A percentile compares a stretch with the other conserved stretches of the same genome.
Conservation (phyloP, 2,113 vertebrate genomes). For the Raja brachyura region DNA sequence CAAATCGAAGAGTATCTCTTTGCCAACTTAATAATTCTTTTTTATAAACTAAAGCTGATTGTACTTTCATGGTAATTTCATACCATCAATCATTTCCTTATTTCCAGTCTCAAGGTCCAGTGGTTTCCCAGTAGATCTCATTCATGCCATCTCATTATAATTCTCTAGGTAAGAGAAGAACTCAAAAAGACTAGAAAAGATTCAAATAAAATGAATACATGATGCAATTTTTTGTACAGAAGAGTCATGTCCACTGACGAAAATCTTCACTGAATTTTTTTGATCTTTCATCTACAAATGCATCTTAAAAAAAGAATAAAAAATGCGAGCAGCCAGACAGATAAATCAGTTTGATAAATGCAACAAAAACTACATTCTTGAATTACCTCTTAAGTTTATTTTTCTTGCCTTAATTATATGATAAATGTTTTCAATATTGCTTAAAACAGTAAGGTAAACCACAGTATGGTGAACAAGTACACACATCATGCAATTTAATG, state of each 20-base stretch:
- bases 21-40: constrained; percentile 99
- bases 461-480: neutral
- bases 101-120: constrained; percentile 91
- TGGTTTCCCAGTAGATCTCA: constrained; percentile 85
- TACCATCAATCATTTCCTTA: constrained; percentile 92
- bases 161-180: constrained; percentile 87
- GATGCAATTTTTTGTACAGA: constrained; percentile 87
- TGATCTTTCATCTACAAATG: constrained; percentile 62
- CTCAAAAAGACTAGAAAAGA: constrained; percentile 54
- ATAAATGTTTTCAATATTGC: neutral
- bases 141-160: constrained; percentile 91
- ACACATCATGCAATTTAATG: constrained; percentile 7
- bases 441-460: neutral
- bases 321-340: neutral
- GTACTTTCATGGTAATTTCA: constrained; percentile 99
- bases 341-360: neutral
- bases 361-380: constrained; percentile 1
- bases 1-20: constrained; percentile 98
- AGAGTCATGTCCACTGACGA: constrained; percentile 74
- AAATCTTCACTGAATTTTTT: constrained; percentile 73
- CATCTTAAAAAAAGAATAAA: neutral
- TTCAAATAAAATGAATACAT: constrained; percentile 82
- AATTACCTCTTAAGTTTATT: neutral
- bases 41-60: constrained; percentile 98
- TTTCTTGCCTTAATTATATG: neutral